Evolutionary conservation across 2,113 vertebrate genomes (phyloP).

Genomic region (Salminus brasiliensis): DNA sequence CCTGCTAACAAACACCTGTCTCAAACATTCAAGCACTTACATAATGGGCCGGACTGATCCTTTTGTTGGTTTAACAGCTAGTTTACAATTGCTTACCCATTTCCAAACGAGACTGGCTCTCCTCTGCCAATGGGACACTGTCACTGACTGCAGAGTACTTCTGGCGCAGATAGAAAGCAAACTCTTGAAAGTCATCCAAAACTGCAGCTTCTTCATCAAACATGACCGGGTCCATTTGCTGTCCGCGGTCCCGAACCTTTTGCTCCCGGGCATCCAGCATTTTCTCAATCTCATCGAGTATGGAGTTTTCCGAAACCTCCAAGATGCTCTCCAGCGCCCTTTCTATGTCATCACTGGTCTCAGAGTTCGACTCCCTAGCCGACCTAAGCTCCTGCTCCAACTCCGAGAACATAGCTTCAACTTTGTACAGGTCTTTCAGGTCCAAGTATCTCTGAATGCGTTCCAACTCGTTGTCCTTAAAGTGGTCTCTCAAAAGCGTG

Average conservation of each 20-base stretch:
- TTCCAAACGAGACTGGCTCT: slow-evolving; percentile 39
- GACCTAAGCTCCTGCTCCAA: slow-evolving; percentile 81
- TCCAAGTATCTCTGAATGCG: slow-evolving; percentile 80
- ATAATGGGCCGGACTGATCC: neutral
- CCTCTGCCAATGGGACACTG: slow-evolving; percentile 65
- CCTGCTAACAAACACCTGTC: neutral
- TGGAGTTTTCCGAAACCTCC: slow-evolving; percentile 80
- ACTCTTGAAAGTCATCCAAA: slow-evolving; percentile 89
- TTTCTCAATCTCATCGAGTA: slow-evolving; percentile 82
- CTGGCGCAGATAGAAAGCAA: slow-evolving; percentile 86
- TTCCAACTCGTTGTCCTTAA: slow-evolving; percentile 75
- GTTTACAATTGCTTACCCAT: slow-evolving; percentile 56
- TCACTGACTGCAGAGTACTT: slow-evolving; percentile 78
- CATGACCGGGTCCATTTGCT: slow-evolving; percentile 63
- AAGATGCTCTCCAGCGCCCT: slow-evolving; percentile 83
- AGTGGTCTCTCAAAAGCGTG: slow-evolving; percentile 78
- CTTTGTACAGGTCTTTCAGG: slow-evolving; percentile 71
- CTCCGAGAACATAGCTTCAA: slow-evolving; percentile 86
- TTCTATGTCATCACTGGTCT: slow-evolving; percentile 73
- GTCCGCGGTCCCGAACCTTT: slow-evolving; percentile 59
- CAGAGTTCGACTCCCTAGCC: slow-evolving; percentile 60
- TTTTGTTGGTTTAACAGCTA: neutral
- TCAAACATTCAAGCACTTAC: neutral
- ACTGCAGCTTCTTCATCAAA: slow-evolving; percentile 82
- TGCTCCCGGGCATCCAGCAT: slow-evolving; percentile 78